Conservation (phyloP, 2,888 invertebrate species). For the Andrena flavipes region DNA sequence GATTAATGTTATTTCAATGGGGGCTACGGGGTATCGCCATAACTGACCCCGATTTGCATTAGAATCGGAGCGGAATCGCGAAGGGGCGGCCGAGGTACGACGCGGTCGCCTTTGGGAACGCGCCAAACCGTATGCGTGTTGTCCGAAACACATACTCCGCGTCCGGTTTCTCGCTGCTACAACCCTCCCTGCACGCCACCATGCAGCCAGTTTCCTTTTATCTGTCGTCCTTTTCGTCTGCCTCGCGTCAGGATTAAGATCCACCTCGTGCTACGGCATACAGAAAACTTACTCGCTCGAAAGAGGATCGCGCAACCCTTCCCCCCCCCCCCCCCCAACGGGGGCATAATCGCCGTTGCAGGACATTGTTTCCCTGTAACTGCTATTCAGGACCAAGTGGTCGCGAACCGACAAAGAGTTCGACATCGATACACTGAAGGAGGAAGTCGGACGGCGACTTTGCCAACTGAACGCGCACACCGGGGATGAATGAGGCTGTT, state of each 20-base stretch:
- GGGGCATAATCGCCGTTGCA: slow-evolving; percentile 26
- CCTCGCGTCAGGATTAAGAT: slow-evolving; percentile 62
- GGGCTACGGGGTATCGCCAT: slow-evolving; percentile 64
- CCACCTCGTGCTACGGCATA: slow-evolving; percentile 66
- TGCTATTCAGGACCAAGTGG: slow-evolving; percentile 43
- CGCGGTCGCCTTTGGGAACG: slow-evolving; percentile 70
- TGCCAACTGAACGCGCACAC: slow-evolving; percentile 26
- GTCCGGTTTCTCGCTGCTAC: slow-evolving; percentile 64
- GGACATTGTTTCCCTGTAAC: slow-evolving; percentile 54
- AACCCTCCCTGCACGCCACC: not conserved
- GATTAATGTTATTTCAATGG: slow-evolving; percentile 81
- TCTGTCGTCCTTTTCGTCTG: slow-evolving; percentile 23
- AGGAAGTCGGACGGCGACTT: slow-evolving; percentile 17
- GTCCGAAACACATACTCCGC: slow-evolving; percentile 68
- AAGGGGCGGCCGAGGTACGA: slow-evolving; percentile 51
- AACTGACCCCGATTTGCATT: slow-evolving; percentile 81
- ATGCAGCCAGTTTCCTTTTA: slow-evolving; percentile 3
- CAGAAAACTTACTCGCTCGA: slow-evolving; percentile 68
- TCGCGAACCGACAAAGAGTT: slow-evolving; percentile 27
- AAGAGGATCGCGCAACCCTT: slow-evolving; percentile 50
- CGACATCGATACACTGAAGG: slow-evolving; percentile 26
- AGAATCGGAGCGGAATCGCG: slow-evolving; percentile 75
- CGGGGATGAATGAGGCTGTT: not conserved
- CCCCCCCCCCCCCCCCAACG: not conserved
- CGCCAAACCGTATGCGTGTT: slow-evolving; percentile 75